Conservation (phyloP, 2,113 vertebrate genomes). For the Cyphomyrus discorhynchus region DNA sequence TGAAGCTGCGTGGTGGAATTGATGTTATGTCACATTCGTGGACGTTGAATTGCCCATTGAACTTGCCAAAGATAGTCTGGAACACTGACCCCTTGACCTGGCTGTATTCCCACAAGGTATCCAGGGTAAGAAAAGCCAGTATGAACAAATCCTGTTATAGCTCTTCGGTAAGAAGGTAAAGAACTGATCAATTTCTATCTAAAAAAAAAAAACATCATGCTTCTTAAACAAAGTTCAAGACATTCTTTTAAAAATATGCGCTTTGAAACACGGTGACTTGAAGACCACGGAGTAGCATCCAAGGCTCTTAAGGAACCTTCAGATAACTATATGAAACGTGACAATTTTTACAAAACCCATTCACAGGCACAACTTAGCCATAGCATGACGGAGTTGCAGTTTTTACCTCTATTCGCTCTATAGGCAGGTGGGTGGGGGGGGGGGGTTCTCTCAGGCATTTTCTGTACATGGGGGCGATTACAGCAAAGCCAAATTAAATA, state of each 20-base stretch:
- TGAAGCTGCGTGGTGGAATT: conserved; percentile 47
- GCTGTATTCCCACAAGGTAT: conserved; percentile 50
- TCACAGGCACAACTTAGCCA: conserved; percentile 1
- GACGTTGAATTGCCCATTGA: conserved; percentile 52
- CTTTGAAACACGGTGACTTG: conserved; percentile 45
- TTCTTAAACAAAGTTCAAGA: conserved; percentile 44
- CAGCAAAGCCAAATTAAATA: conserved; percentile 12
- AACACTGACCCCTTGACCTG: conserved; percentile 59
- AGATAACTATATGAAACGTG: conserved; percentile 49
- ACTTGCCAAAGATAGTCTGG: conserved; percentile 51
- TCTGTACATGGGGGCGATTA: conserved; percentile 9
- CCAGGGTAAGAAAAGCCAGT: background rate
- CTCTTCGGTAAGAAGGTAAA: conserved; percentile 42
- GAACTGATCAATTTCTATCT: conserved; percentile 63
- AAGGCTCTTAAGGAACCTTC: conserved; percentile 39
- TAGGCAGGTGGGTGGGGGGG: conserved; percentile 19
- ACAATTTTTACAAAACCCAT: conserved; percentile 42
- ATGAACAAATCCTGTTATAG: background rate
- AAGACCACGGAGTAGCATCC: conserved; percentile 43
- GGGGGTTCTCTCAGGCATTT: conserved; percentile 47
- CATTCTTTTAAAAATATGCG: conserved; percentile 43
- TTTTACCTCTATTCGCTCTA: background rate
- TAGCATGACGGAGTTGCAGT: conserved; percentile 23
- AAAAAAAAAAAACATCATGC: conserved; percentile 57
- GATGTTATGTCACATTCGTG: conserved; percentile 50